phyloP scores from a whole-genome alignment of 2,113 vertebrate species.

The Stercorarius parasiticus region DNA sequence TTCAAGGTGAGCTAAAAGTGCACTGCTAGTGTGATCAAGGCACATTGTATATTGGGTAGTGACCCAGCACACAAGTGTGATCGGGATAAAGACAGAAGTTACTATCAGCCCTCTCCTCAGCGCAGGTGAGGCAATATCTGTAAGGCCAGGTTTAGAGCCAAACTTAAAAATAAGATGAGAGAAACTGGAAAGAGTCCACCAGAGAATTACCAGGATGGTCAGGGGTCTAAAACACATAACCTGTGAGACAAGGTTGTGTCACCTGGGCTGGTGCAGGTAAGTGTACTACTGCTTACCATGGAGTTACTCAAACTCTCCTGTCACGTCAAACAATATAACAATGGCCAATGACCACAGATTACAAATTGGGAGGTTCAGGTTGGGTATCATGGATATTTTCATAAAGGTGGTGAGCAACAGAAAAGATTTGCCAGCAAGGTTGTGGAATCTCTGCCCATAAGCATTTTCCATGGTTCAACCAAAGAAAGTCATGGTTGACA shows the following conservation, averaged over 20 bases:
- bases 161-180: not conserved
- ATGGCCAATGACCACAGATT: rapidly evolving
- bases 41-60: too few relatives aligned
- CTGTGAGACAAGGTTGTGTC: not conserved
- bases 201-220: not conserved
- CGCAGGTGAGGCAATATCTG: not conserved
- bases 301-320: not conserved
- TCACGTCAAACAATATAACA: not conserved
- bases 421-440: not conserved
- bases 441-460: not conserved
- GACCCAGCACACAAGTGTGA: not conserved
- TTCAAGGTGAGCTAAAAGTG: not conserved
- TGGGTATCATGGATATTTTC: not conserved
- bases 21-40: not conserved
- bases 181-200: not conserved
- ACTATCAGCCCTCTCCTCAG: not conserved
- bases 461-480: not conserved
- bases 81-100: not conserved
- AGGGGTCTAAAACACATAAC: not conserved
- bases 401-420: not conserved
- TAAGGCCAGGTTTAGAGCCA: not conserved
- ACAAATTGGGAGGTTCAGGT: not conserved
- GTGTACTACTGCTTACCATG: rapidly evolving
- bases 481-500: not conserved
- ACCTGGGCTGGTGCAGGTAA: not conserved